Evolutionary conservation across 1,140 invertebrate genomes (phyloP).

Genomic region (Pogonomyrmex barbatus): DNA sequence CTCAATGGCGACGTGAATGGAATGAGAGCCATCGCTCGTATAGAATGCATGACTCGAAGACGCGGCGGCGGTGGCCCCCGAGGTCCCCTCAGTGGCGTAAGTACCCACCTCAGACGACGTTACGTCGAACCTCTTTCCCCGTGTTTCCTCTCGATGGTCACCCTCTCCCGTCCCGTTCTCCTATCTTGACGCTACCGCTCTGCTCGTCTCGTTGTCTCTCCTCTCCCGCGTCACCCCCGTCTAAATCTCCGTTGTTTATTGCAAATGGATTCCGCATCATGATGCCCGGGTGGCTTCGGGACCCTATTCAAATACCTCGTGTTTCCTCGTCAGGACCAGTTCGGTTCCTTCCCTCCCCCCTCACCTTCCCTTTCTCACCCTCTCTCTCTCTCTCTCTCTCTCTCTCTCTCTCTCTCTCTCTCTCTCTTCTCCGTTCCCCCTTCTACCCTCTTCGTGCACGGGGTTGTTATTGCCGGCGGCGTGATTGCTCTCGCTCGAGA

Average conservation of each 20-base stretch:
- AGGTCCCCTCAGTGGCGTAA: constrained; percentile 83
- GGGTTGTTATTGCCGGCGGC: constrained; percentile 80
- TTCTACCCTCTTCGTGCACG: constrained; percentile 53
- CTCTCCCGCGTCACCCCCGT: constrained; percentile 58
- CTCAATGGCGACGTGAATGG: constrained; percentile 16
- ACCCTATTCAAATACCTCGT: constrained; percentile 82
- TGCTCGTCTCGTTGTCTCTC: constrained; percentile 48
- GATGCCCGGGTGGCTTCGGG: constrained; percentile 80
- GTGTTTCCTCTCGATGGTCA: constrained; percentile 54
- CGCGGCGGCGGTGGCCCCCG: constrained; percentile 72
- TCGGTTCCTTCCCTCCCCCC: constrained; percentile 23
- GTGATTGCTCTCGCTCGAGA: constrained; percentile 79
- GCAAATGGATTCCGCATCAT: constrained; percentile 86
- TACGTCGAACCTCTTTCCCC: constrained; percentile 67
- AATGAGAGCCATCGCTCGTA: constrained; percentile 82
- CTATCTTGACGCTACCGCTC: constrained; percentile 31
- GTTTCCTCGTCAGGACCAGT: constrained; percentile 78
- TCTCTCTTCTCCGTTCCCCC: constrained; percentile 8
- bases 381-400: constrained; percentile 29
- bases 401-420: neutral
- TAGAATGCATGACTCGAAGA: constrained; percentile 86
- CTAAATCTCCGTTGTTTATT: constrained; percentile 86
- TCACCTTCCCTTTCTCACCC: constrained; percentile 19
- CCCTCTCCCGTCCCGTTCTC: constrained; percentile 33
- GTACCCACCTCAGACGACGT: constrained; percentile 81